Conservation (phyloP, 2,113 vertebrate genomes). For the Tautogolabrus adspersus region DNA sequence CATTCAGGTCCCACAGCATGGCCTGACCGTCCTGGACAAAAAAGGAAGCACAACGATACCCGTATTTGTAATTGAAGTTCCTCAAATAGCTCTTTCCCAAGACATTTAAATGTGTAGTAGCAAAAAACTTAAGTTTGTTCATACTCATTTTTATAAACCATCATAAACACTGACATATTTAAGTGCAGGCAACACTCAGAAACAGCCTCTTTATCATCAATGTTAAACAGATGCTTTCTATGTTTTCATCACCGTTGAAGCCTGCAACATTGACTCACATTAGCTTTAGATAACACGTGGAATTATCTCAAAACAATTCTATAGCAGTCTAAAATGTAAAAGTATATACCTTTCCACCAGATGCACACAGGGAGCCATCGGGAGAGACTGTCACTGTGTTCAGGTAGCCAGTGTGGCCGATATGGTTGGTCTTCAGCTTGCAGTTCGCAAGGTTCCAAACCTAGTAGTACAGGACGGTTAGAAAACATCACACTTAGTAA, state of each 20-base stretch:
- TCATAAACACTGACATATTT: background rate
- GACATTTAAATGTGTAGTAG: too few species aligned
- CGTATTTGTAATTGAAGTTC: background rate
- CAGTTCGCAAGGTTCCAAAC: conserved; percentile 98
- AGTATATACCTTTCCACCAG: conserved; percentile 91
- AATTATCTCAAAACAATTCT: background rate
- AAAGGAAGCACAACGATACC: background rate
- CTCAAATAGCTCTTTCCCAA: too few species aligned
- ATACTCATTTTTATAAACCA: background rate
- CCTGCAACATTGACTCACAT: conserved; percentile 18
- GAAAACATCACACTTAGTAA: background rate
- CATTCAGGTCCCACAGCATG: conserved; percentile 98
- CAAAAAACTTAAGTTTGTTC: too few species aligned
- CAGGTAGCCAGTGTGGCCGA: conserved; percentile 94
- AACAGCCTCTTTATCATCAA: conserved; percentile 93
- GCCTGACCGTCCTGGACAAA: conserved; percentile 91
- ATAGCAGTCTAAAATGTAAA: background rate
- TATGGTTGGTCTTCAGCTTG: conserved; percentile 98
- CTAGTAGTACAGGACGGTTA: conserved; percentile 67
- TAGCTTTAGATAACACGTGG: background rate
- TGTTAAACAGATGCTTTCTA: conserved; percentile 70
- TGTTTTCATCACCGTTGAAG: conserved; percentile 80
- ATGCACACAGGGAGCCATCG: conserved; percentile 96
- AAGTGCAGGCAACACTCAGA: conserved; percentile 83
- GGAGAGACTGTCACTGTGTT: conserved; percentile 97